Evolutionary conservation across 2,113 vertebrate species (phyloP).

Genomic region (Aptenodytes forsteri): DNA sequence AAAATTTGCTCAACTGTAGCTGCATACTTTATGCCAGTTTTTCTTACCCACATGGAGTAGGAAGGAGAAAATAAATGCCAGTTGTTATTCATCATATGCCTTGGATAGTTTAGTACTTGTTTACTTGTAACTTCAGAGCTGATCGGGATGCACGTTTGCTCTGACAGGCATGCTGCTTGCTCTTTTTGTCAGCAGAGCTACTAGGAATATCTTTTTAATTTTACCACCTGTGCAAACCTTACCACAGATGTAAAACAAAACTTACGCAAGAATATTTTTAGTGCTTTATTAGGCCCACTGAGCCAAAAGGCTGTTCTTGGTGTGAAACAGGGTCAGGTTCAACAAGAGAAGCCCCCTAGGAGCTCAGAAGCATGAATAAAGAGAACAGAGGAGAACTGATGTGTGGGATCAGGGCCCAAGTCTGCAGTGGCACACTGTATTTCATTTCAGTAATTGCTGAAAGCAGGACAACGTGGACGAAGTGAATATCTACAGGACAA

Average conservation of each 20-base stretch:
- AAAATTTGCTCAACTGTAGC: not conserved
- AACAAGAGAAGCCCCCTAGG: not conserved
- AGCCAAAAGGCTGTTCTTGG: not conserved
- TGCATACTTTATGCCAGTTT: not conserved
- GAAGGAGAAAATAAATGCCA: not conserved
- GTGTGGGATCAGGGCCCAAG: not conserved
- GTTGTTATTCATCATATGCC: not conserved
- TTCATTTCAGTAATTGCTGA: not conserved
- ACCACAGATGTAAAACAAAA: not conserved
- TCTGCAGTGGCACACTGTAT: not conserved
- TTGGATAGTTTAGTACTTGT: not conserved
- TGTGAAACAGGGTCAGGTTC: not conserved
- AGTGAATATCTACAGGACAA: not conserved
- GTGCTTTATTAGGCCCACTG: not conserved
- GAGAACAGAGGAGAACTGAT: not conserved
- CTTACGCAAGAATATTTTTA: not conserved
- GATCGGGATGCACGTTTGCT: not conserved
- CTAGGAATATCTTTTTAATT: not conserved
- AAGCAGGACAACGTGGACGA: not conserved
- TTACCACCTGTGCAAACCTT: not conserved
- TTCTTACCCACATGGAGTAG: not conserved
- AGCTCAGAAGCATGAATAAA: not conserved
- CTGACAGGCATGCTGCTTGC: not conserved
- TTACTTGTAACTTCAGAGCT: not conserved
- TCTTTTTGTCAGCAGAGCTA: not conserved